Percentiles rank a stretch among this genome's conserved stretches.
Evolutionary conservation across 2,888 invertebrate genomes (phyloP).

Genomic region (Apamea monoglypha): DNA sequence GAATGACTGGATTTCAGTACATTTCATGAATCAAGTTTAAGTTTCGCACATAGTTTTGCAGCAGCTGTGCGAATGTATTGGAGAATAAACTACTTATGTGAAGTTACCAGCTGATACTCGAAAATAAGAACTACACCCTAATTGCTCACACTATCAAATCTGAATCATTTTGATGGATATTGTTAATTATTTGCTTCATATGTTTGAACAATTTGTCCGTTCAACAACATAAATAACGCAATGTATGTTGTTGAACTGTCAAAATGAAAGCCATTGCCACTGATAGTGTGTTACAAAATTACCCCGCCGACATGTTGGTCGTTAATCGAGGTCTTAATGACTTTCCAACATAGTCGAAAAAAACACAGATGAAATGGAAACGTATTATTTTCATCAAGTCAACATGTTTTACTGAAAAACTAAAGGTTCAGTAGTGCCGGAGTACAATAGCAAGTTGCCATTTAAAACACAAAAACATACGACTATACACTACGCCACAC

Average conservation of each 20-base stretch:
- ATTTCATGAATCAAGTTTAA: background rate
- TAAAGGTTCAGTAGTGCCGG: background rate
- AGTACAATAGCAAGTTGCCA: background rate
- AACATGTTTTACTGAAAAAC: background rate
- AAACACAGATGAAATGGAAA: background rate
- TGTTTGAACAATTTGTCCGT: background rate
- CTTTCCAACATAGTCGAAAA: background rate
- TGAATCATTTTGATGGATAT: no score
- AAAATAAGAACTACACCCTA: background rate
- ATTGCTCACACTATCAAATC: background rate
- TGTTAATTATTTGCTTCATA: background rate
- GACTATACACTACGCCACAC: background rate
- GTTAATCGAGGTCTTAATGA: background rate
- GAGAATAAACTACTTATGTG: background rate
- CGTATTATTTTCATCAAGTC: background rate
- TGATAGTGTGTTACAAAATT: background rate
- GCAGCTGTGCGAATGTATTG: background rate
- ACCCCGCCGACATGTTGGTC: background rate
- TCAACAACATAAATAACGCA: background rate
- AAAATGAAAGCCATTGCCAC: background rate
- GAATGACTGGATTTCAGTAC: constrained; percentile 22
- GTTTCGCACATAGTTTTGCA: background rate
- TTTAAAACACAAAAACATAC: background rate
- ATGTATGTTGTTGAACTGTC: background rate
- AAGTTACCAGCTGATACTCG: background rate